A percentile compares a stretch with the other conserved stretches of the same genome.
Evolutionary conservation across 2,113 vertebrate species (phyloP).

Genomic region (Crocuta crocuta): DNA sequence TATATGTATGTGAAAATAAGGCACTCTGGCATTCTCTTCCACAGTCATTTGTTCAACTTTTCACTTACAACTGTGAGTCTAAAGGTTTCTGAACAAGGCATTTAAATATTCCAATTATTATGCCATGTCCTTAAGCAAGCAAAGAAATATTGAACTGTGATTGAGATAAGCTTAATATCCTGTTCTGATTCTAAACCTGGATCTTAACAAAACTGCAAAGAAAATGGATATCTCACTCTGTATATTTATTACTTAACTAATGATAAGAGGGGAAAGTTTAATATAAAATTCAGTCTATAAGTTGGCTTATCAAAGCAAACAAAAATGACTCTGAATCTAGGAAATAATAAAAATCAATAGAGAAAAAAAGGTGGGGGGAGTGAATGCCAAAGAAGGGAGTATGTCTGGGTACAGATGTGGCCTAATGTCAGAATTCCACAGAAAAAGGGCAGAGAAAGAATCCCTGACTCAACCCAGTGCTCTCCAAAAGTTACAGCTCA

Average conservation of each 20-base stretch:
- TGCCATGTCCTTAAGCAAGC: not conserved
- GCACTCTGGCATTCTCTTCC: not conserved
- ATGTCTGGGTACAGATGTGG: not conserved
- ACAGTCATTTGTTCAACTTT: not conserved
- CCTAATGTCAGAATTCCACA: not conserved
- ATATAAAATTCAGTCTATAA: not conserved
- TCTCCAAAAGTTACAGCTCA: not conserved
- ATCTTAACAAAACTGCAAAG: constrained; percentile 5
- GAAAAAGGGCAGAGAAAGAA: not conserved
- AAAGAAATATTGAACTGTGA: not conserved
- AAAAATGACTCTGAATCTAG: not conserved
- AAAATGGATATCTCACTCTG: not conserved
- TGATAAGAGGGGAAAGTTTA: not conserved
- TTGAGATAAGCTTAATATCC: not conserved
- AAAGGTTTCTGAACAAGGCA: constrained; percentile 3
- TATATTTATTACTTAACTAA: not conserved
- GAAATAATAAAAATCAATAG: not conserved
- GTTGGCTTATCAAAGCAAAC: not conserved
- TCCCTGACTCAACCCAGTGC: not conserved
- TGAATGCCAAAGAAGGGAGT: not conserved
- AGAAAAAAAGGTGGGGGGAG: not conserved
- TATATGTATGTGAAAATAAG: not conserved
- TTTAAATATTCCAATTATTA: constrained; percentile 1
- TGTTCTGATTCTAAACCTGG: not conserved
- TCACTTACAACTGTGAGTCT: not conserved